phyloP scores from a whole-genome alignment of 2,888 invertebrate species.

The Lamproptera curius region DNA sequence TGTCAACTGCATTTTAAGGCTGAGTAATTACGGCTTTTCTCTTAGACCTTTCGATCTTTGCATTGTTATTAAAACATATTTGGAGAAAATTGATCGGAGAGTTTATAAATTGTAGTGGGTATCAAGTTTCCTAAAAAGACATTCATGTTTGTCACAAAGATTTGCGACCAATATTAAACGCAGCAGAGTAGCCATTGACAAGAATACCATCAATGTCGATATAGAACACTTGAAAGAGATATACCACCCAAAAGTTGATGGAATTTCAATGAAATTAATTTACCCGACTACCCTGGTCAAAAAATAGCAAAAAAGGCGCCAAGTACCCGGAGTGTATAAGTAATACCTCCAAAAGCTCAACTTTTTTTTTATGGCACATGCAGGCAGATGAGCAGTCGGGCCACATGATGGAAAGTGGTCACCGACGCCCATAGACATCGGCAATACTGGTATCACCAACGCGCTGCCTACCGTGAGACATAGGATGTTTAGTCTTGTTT shows the following conservation, averaged over 20 bases:
- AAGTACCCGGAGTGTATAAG: conserved; percentile 42
- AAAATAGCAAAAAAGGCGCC: conserved; percentile 32
- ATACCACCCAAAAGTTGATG: conserved; percentile 23
- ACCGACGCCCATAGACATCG: no score
- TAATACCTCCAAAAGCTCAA: conserved; percentile 36
- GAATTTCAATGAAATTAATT: not conserved
- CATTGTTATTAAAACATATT: conserved; percentile 19
- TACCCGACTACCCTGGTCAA: conserved; percentile 8
- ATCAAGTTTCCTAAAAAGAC: conserved; percentile 21
- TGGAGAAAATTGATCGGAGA: conserved; percentile 19
- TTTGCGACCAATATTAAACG: conserved; percentile 20
- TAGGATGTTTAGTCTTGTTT: no score
- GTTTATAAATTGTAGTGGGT: conserved; percentile 18
- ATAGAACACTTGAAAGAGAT: conserved; percentile 21
- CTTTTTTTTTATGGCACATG: no score
- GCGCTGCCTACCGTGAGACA: no score
- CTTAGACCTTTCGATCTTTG: conserved; percentile 16
- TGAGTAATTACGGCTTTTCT: conserved; percentile 14
- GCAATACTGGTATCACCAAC: no score
- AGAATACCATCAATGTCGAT: conserved; percentile 21
- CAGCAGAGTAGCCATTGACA: conserved; percentile 24
- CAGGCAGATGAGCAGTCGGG: no score
- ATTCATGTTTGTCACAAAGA: conserved; percentile 24
- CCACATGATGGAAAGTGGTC: no score
- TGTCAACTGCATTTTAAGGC: conserved; percentile 10